These are phyloP conservation scores for Toxotes lorentzi DNA, from an alignment of 2,797 vertebrate genomes.

Conservation along the genomic window DNA sequence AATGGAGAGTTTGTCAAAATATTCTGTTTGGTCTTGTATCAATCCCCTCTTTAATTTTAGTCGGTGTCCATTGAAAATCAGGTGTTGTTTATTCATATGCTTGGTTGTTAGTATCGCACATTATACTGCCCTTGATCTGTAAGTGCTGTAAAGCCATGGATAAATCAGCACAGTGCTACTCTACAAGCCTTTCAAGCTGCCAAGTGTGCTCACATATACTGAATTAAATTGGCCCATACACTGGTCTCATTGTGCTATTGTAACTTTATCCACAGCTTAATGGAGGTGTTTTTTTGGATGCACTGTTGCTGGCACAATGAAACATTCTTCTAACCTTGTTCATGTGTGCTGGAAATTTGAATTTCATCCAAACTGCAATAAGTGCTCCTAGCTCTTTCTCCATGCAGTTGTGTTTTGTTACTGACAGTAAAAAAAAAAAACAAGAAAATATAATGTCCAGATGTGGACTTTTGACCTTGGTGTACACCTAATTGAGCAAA, in stretches of 20 bases:
- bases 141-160: neutral
- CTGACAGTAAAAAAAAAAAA: neutral
- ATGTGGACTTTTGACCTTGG: neutral
- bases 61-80: neutral
- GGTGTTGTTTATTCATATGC: neutral
- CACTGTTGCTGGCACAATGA: neutral
- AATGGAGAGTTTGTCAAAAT: no score
- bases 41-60: neutral
- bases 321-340: neutral
- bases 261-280: neutral
- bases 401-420: neutral
- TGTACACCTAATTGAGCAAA: neutral
- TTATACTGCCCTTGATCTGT: neutral
- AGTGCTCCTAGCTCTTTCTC: neutral
- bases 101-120: neutral
- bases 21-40: neutral
- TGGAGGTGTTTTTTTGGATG: neutral
- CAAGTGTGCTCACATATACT: neutral
- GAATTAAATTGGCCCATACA: neutral
- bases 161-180: neutral
- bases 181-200: neutral
- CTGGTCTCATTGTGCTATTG: slow-evolving; percentile 3
- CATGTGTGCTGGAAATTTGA: neutral
- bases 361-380: neutral
- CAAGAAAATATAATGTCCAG: neutral